phyloP scores from a whole-genome alignment of 2,888 invertebrate species.

The Blastobasis adustella region DNA sequence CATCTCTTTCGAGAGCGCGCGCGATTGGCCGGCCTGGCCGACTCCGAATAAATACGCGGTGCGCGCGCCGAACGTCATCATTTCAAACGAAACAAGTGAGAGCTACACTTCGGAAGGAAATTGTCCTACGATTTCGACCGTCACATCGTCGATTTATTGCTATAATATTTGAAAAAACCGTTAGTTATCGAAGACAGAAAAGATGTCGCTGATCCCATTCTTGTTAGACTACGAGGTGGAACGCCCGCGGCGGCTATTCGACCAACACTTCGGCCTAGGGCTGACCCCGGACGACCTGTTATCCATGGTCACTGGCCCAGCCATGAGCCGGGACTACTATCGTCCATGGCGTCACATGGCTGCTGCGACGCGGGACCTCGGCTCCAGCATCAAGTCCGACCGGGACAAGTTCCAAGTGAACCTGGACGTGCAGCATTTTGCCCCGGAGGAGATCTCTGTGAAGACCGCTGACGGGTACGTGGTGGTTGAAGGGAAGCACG shows the following conservation, averaged over 20 bases:
- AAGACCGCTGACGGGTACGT: conserved; percentile 82
- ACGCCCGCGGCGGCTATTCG: conserved; percentile 59
- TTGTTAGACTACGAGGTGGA: conserved; percentile 50
- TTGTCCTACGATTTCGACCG: not conserved
- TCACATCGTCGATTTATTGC: not conserved
- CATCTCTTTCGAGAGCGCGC: conserved; percentile 35
- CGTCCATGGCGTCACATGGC: conserved; percentile 62
- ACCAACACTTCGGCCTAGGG: conserved; percentile 73
- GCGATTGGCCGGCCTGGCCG: conserved; percentile 4
- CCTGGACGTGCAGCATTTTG: conserved; percentile 84
- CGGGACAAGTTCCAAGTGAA: conserved; percentile 68
- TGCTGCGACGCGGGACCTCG: conserved; percentile 63
- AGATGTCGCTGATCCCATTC: conserved; percentile 69
- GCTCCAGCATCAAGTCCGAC: conserved; percentile 69
- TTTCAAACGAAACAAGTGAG: conserved; percentile 30
- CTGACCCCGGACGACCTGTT: conserved; percentile 65
- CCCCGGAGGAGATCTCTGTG: conserved; percentile 83
- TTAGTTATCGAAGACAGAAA: conserved; percentile 12
- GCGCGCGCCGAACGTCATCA: conserved; percentile 29
- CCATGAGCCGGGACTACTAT: conserved; percentile 46
- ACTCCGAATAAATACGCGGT: conserved; percentile 27
- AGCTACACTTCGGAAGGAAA: conserved; percentile 8
- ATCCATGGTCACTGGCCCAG: conserved; percentile 29
- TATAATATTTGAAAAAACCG: conserved; percentile 4
- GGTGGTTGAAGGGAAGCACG: conserved; percentile 85